Evolutionary conservation across 2,797 vertebrate species (phyloP).

Genomic region (Lycodopsis pacificus): DNA sequence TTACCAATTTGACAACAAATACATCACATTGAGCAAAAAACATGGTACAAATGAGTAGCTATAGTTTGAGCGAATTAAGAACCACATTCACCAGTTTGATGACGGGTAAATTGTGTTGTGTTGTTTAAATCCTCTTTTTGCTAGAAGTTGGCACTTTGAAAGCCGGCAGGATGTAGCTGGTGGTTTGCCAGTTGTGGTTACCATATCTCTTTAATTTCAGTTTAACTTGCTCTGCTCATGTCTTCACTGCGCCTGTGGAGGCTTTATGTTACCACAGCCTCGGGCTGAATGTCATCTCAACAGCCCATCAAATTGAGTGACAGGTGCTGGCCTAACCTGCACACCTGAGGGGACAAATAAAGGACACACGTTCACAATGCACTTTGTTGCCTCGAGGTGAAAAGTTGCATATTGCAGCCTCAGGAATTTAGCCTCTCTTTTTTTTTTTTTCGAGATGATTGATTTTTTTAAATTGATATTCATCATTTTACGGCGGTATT

Average conservation of each 20-base stretch:
- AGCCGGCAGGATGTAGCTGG: slow-evolving; percentile 20
- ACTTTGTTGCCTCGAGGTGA: slow-evolving; percentile 60
- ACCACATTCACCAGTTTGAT: background rate
- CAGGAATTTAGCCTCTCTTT: slow-evolving; percentile 15
- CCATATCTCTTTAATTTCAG: slow-evolving; percentile 30
- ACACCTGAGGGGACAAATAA: slow-evolving; percentile 69
- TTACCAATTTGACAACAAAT: background rate
- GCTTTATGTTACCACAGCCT: slow-evolving; percentile 55
- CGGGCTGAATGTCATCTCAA: slow-evolving; percentile 59
- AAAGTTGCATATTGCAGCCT: slow-evolving; percentile 45
- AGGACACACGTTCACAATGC: slow-evolving; percentile 43
- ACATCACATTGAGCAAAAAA: background rate
- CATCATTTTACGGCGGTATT: slow-evolving; percentile 21
- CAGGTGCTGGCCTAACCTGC: slow-evolving; percentile 57
- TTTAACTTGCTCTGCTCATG: slow-evolving; percentile 34
- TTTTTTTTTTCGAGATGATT: slow-evolving; percentile 6
- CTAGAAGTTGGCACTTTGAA: slow-evolving; percentile 7
- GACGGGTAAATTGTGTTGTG: background rate
- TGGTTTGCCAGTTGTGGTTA: slow-evolving; percentile 12
- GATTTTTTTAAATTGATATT: slow-evolving; percentile 21
- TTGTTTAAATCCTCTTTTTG: background rate
- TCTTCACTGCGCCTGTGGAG: slow-evolving; percentile 33
- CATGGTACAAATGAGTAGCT: background rate
- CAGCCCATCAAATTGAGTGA: slow-evolving; percentile 76
- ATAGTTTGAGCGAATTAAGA: background rate